phyloP scores from a whole-genome alignment of 2,888 invertebrate genomes.

The Cantharis lateralis region DNA sequence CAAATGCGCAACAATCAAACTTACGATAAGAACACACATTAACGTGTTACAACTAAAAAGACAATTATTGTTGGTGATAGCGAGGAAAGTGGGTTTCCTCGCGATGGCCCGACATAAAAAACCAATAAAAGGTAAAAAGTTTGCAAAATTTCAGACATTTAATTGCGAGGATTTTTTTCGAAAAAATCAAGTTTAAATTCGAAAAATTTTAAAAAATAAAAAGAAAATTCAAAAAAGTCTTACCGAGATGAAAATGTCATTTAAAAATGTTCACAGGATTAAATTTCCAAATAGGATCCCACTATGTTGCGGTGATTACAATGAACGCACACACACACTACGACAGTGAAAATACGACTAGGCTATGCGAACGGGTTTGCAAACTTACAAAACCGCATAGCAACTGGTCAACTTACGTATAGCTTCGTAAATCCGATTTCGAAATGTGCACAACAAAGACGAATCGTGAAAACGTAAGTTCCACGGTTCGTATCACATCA shows the following conservation, averaged over 20 bases:
- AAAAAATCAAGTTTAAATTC: background rate
- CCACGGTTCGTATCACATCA: slow-evolving; percentile 24
- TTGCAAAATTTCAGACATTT: background rate
- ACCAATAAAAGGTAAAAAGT: background rate
- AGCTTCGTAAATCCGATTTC: background rate
- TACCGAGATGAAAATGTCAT: slow-evolving; percentile 2
- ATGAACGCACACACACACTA: slow-evolving; percentile 21
- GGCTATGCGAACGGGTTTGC: slow-evolving; percentile 26
- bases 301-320: background rate
- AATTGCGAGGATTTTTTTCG: background rate
- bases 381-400: slow-evolving; percentile 32
- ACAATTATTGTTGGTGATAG: slow-evolving; percentile 17
- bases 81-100: background rate
- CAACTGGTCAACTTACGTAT: slow-evolving; percentile 26
- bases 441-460: slow-evolving; percentile 16
- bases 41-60: slow-evolving; percentile 30
- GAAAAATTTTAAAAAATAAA: background rate
- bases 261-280: background rate
- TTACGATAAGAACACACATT: slow-evolving; percentile 30
- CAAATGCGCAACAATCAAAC: slow-evolving; percentile 28
- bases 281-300: slow-evolving; percentile 13
- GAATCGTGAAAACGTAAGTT: slow-evolving; percentile 1
- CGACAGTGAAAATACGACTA: slow-evolving; percentile 26
- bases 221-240: background rate
- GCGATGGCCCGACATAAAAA: background rate